phyloP scores from a whole-genome alignment of 2,888 invertebrate genomes.

The Hyles lineata region DNA sequence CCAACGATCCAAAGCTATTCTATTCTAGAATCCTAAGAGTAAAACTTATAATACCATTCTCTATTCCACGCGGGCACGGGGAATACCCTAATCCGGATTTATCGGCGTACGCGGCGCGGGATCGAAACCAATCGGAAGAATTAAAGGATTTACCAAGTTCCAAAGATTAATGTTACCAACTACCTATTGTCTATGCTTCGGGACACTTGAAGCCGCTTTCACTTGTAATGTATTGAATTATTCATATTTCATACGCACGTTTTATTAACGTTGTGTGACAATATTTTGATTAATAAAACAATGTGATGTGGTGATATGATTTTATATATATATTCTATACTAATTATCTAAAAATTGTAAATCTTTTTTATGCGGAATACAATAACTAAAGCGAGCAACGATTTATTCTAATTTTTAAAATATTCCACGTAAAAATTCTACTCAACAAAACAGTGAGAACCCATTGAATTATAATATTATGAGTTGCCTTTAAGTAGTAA shows the following conservation, averaged over 20 bases:
- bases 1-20: neutral
- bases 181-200: conserved; percentile 48
- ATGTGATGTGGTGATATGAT: neutral
- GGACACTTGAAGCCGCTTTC: conserved; percentile 15
- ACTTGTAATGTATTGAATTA: conserved; percentile 28
- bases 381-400: no score
- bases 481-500: no score
- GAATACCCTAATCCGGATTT: conserved; percentile 72
- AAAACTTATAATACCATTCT: conserved; percentile 10
- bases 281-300: neutral
- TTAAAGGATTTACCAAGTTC: conserved; percentile 71
- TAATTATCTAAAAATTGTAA: no score
- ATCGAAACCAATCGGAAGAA: conserved; percentile 58
- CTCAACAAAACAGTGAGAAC: no score
- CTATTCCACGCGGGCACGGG: conserved; percentile 43
- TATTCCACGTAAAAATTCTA: no score
- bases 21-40: neutral
- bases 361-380: no score
- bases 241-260: neutral
- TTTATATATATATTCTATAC: no score
- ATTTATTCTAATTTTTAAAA: no score
- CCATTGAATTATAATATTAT: no score
- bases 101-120: conserved; percentile 51
- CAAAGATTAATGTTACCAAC: conserved; percentile 58
- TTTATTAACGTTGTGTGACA: neutral